phyloP scores from a whole-genome alignment of 2,113 vertebrate genomes.

The Phalacrocorax brasilianus region DNA sequence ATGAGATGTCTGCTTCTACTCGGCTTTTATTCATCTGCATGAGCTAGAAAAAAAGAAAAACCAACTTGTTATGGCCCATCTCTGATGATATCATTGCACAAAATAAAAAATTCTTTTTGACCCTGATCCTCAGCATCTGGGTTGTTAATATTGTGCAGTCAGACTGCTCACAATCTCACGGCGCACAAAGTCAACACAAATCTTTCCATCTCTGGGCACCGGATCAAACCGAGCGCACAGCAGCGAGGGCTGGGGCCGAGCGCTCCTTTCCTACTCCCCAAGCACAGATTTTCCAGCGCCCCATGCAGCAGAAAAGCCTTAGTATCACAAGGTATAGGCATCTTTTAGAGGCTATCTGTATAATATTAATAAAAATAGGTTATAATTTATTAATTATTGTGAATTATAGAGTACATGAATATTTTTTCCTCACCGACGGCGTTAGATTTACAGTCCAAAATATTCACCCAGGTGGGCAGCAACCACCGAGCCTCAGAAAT shows the following conservation, averaged over 20 bases:
- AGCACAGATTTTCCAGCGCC: not conserved
- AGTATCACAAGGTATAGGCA: not conserved
- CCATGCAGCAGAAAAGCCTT: not conserved
- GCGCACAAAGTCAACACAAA: not conserved
- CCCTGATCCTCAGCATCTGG: not conserved
- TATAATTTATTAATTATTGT: not conserved
- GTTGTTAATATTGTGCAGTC: not conserved
- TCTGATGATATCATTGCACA: not conserved
- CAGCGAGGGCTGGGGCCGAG: fast-evolving
- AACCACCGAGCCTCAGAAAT: not conserved
- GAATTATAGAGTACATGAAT: not conserved
- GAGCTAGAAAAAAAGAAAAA: not conserved
- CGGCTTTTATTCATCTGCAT: not conserved
- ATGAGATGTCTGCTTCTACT: not conserved
- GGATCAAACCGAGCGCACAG: fast-evolving
- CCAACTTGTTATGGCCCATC: not conserved
- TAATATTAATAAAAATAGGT: not conserved
- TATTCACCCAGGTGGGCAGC: not conserved
- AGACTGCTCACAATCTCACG: not conserved
- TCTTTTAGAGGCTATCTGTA: not conserved
- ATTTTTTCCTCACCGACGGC: fast-evolving
- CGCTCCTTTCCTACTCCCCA: not conserved
- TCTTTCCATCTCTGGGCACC: not conserved
- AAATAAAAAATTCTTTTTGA: not conserved
- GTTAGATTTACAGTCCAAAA: not conserved